A percentile compares a stretch with the other conserved stretches of the same genome.
These are phyloP conservation scores for Cyclura pinguis DNA, from an alignment of 2,797 vertebrate species.

Conservation along the genomic window DNA sequence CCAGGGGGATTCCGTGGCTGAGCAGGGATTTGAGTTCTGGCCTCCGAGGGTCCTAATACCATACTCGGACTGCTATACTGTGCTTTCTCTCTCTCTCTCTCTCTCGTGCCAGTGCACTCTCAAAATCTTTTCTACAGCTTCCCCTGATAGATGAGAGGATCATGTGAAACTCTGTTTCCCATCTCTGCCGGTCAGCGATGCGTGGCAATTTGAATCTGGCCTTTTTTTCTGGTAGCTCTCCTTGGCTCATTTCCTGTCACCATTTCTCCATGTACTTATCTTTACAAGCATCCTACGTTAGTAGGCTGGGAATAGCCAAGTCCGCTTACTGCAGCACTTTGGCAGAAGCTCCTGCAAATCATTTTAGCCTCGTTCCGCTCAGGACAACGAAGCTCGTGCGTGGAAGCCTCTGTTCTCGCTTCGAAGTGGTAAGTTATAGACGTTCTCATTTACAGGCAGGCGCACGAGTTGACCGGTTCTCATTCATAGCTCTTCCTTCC, in stretches of 20 bases:
- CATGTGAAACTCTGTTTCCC: background rate
- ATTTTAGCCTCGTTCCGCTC: conserved; percentile 72
- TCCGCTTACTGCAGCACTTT: conserved; percentile 78
- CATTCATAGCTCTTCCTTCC: conserved; percentile 67
- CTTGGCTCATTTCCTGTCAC: conserved; percentile 61
- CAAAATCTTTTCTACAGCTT: background rate
- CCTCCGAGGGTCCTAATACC: no score
- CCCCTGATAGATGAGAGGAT: background rate
- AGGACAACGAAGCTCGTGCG: conserved; percentile 76
- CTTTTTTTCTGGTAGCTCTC: conserved; percentile 30
- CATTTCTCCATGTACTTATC: conserved; percentile 73
- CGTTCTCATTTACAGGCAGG: conserved; percentile 78
- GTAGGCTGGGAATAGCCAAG: conserved; percentile 68
- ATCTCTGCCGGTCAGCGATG: background rate
- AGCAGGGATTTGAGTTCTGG: no score
- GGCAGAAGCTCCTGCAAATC: conserved; percentile 74
- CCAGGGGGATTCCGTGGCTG: no score
- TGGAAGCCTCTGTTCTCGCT: conserved; percentile 72
- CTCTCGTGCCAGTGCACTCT: no score
- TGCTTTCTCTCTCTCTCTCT: no score
- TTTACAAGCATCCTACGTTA: conserved; percentile 76
- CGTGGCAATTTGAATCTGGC: background rate
- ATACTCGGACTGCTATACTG: no score
- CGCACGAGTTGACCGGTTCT: conserved; percentile 62
- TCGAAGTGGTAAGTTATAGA: conserved; percentile 76